Percentiles rank a stretch among this genome's conserved stretches.
Conservation (phyloP, 2,888 invertebrate species). For the Lithophane leautieri region DNA sequence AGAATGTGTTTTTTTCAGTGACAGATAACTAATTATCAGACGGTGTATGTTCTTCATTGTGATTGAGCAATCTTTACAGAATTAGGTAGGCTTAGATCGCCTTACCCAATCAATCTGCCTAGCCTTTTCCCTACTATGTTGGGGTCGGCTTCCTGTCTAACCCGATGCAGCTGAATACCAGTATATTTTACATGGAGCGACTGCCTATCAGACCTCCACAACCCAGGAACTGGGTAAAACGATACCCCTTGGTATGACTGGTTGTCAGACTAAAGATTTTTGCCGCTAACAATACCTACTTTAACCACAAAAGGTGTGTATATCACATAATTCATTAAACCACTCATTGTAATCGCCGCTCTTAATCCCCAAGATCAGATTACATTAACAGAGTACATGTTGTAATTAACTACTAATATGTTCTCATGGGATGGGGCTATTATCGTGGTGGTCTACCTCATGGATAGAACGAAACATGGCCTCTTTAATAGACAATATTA, state of each 20-base stretch:
- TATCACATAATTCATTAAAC: slow-evolving; percentile 20
- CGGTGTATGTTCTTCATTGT: neutral
- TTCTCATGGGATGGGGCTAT: slow-evolving; percentile 27
- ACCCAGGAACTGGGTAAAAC: too few relatives aligned
- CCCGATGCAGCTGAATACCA: too few relatives aligned
- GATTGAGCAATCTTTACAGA: neutral
- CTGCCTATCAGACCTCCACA: too few relatives aligned
- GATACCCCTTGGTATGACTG: too few relatives aligned
- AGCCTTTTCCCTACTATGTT: too few relatives aligned
- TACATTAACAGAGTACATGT: slow-evolving; percentile 54
- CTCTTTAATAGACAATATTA: slow-evolving; percentile 43
- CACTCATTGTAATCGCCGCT: slow-evolving; percentile 20
- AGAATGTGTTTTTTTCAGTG: neutral
- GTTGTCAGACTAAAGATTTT: too few relatives aligned
- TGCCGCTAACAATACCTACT: neutral
- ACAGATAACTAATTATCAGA: neutral
- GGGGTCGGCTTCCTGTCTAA: too few relatives aligned
- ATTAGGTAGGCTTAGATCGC: neutral
- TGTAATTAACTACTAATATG: slow-evolving; percentile 62
- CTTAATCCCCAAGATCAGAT: slow-evolving; percentile 41
- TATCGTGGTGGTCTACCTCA: slow-evolving; percentile 56
- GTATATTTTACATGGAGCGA: too few relatives aligned
- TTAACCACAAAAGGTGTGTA: neutral
- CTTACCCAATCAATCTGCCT: too few relatives aligned
- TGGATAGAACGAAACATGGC: slow-evolving; percentile 34